phyloP scores from a whole-genome alignment of 2,113 vertebrate species.

The Anhinga rufa region DNA sequence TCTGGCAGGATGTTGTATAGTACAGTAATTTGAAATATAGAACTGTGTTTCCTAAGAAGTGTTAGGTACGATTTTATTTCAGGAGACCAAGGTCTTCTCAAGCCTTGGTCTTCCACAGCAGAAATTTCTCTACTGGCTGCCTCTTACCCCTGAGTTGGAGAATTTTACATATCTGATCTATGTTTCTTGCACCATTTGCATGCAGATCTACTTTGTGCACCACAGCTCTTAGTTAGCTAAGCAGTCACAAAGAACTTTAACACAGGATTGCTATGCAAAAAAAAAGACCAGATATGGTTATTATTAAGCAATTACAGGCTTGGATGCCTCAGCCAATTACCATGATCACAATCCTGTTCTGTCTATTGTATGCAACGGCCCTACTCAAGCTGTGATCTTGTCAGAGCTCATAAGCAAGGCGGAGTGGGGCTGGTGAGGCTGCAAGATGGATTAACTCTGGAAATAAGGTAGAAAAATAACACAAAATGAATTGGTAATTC shows the following conservation, averaged over 20 bases:
- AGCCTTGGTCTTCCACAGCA: neutral
- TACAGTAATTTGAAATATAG: neutral
- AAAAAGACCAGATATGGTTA: neutral
- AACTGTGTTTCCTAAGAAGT: neutral
- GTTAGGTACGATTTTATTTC: neutral
- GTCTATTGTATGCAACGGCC: neutral
- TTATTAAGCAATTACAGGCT: neutral
- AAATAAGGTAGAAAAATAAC: constrained; percentile 12
- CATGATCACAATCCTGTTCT: neutral
- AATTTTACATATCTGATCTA: neutral
- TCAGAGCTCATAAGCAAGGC: neutral
- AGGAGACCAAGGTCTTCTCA: neutral
- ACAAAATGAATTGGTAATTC: neutral
- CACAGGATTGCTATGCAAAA: neutral
- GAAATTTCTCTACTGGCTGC: neutral
- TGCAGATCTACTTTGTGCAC: neutral
- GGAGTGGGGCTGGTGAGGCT: neutral
- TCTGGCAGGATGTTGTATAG: neutral
- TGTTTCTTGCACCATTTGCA: neutral
- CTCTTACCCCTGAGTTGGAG: neutral
- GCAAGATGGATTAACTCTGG: neutral
- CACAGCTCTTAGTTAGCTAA: neutral
- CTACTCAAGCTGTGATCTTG: constrained; percentile 12
- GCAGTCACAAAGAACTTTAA: neutral
- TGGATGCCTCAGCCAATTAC: constrained; percentile 15